Percentiles rank a stretch among this genome's conserved stretches.
Conservation (phyloP, 2,797 vertebrate genomes). For the Phalanger gymnotis region DNA sequence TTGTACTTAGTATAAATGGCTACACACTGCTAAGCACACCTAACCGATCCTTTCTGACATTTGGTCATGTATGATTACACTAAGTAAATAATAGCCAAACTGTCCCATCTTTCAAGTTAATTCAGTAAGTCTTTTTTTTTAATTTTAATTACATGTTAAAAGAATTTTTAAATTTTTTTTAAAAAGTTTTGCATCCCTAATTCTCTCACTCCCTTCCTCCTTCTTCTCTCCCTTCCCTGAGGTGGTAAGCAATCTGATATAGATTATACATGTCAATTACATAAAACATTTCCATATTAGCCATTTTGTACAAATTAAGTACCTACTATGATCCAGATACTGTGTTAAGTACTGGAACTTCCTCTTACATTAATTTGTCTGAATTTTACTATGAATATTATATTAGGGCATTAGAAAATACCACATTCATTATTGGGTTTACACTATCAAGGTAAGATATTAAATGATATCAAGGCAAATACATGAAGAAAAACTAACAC, state of each 20-base stretch:
- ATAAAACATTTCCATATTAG: not conserved
- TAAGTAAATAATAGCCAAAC: slow-evolving; percentile 50
- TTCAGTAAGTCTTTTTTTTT: not conserved
- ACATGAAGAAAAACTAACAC: not conserved
- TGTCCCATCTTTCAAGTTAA: not conserved
- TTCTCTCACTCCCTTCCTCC: not conserved
- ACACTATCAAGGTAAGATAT: slow-evolving; percentile 47
- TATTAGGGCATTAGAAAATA: slow-evolving; percentile 34
- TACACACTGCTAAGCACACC: slow-evolving; percentile 57
- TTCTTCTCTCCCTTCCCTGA: not conserved
- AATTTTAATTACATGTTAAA: not conserved
- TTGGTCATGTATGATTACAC: slow-evolving; percentile 52
- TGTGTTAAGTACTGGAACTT: not conserved
- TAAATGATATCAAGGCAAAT: slow-evolving; percentile 37
- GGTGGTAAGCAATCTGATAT: not conserved
- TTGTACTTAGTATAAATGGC: slow-evolving; percentile 62
- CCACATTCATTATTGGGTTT: slow-evolving; percentile 47
- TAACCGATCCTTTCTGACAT: slow-evolving; percentile 50
- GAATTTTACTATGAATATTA: slow-evolving; percentile 45
- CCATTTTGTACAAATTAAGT: not conserved
- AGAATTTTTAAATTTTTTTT: not conserved
- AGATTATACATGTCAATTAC: not conserved
- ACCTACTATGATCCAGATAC: not conserved
- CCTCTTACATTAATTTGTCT: slow-evolving; percentile 2
- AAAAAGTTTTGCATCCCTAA: not conserved